Base-by-base conservation (phyloP, 2,888 invertebrate genomes). In the Drosophila longiperda region DNA sequence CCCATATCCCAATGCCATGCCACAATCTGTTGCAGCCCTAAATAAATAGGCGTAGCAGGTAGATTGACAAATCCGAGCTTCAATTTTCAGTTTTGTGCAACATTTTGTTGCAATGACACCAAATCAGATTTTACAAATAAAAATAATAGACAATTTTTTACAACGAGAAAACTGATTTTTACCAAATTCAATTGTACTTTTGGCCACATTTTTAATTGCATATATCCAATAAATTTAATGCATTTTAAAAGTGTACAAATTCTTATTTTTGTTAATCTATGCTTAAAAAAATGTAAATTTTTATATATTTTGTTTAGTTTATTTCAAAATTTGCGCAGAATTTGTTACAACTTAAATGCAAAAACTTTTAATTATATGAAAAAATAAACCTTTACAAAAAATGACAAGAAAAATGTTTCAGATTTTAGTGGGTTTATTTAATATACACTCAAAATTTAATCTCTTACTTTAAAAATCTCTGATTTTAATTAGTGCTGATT, bases 21-120 rank as follows among this genome's bases (percentile, higher is more conserved):
- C 54, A 48, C 55, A 63, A 38, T 32, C 50, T 42, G 33, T n/a
- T 63, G 63, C 63, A 71, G 33, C 42, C 63, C 23, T 42, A 45
- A 40, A 48, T 23, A 36, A 23, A 34, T 50, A 53, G 29, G 20
- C 7, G 9, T 4, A 12, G 9, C 20, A 2, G 0, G 11, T 0
- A 3, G 17, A 8, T 8, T 3, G 2, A 40, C n/a, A 33, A 61
- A 53, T 32, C 34, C 38, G 40, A 29, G 11, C 34, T 45, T 38
- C 26, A 58, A 49, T 54, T 36, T 57, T 34, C 6, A 45, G 45
- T 45, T 45, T 0, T 45, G 23, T 3, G 2, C 45, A 23, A 23
- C 15, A 23, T 45, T 45, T 1, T 23, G 45, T 8, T 0, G 40
- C 50, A 63, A 32, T n/a, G 29, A 33, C 45, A 53, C 38, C 26